phyloP scores from a whole-genome alignment of 2,888 invertebrate genomes.

The Petrolisthes cinctipes region DNA sequence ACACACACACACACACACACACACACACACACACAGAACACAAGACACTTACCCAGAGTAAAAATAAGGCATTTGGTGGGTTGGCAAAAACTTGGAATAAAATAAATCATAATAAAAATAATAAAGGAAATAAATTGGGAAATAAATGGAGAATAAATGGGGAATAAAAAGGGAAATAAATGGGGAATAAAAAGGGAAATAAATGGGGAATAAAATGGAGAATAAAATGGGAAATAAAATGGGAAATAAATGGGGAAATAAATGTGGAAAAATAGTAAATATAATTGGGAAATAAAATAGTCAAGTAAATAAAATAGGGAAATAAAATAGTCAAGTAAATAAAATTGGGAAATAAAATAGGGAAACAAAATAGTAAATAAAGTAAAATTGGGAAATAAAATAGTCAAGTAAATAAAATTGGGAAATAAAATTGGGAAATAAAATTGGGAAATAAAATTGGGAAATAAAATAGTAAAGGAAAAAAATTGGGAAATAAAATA shows the following conservation, averaged over 20 bases:
- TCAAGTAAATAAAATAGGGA: not conserved
- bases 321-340: not conserved
- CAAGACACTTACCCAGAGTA: not conserved
- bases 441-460: not conserved
- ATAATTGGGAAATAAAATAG: too few species aligned
- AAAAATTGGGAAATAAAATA: not conserved
- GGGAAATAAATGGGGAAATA: too few species aligned
- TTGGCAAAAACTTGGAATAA: not conserved
- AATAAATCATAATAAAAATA: not conserved
- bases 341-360: not conserved
- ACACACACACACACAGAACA: too few species aligned
- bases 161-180: slow-evolving; percentile 15
- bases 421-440: not conserved
- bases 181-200: slow-evolving; percentile 15
- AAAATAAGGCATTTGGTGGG: not conserved
- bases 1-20: too few species aligned
- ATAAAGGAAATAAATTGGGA: slow-evolving; percentile 11
- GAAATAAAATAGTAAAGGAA: not conserved
- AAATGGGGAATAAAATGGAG: not conserved
- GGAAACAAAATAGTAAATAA: not conserved
- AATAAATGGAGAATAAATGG: not conserved
- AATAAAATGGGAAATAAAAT: not conserved
- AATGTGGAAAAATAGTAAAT: too few species aligned
- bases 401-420: not conserved
- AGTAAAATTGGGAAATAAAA: not conserved